A percentile compares a stretch with the other conserved stretches of the same genome.
These are phyloP conservation scores for Archegozetes longisetosus DNA, from an alignment of 1,140 invertebrate genomes.

Conservation along the genomic window DNA sequence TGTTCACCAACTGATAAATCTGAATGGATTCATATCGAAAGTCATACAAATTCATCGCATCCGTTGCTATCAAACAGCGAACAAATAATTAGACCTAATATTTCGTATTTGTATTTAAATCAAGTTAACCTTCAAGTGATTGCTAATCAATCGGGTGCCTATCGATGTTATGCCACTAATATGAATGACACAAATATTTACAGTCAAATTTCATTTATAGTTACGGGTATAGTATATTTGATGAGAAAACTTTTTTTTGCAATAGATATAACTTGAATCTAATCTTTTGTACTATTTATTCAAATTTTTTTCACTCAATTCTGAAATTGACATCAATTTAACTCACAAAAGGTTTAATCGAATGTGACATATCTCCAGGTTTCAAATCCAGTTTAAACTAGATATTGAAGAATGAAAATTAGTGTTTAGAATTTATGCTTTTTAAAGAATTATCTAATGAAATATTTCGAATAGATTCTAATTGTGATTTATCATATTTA, in stretches of 20 bases:
- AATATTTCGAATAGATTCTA: background rate
- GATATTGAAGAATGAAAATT: no score
- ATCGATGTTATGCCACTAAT: constrained; percentile 15
- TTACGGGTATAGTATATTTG: constrained; percentile 15
- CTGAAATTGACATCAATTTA: no score
- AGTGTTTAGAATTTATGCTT: no score
- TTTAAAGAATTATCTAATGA: no score
- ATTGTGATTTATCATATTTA: background rate
- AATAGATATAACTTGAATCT: no score
- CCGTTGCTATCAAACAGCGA: background rate
- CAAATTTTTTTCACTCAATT: no score
- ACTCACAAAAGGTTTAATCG: no score
- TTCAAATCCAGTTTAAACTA: no score
- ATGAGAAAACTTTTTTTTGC: no score
- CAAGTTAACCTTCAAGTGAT: background rate
- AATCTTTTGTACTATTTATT: no score
- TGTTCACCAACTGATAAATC: background rate
- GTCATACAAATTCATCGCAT: background rate
- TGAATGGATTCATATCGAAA: background rate
- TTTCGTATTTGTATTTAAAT: constrained; percentile 1
- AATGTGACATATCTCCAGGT: no score
- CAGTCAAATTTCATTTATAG: constrained; percentile 13
- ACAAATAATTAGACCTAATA: background rate
- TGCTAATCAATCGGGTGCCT: constrained; percentile 11
- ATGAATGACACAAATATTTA: constrained; percentile 1